Evolutionary conservation across 2,113 vertebrate genomes (phyloP).

Genomic region (Chascanopsetta lugubris): DNA sequence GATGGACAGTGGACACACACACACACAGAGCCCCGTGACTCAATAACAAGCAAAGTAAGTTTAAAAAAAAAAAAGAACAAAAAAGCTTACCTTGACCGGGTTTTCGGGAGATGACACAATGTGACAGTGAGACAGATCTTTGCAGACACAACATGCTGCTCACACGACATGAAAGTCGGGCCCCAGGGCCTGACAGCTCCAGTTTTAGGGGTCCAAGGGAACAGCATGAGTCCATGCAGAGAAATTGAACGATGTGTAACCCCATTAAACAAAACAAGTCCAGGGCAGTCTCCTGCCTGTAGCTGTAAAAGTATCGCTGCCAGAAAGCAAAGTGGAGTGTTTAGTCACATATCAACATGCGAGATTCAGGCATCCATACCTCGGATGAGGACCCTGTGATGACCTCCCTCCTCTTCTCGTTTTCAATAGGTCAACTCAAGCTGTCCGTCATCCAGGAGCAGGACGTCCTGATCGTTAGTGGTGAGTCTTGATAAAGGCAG

Average conservation of each 20-base stretch:
- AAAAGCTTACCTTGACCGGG: neutral
- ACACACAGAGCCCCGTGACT: neutral
- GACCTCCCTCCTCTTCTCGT: constrained; percentile 1
- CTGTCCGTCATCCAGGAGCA: constrained; percentile 67
- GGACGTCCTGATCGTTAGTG: constrained; percentile 64
- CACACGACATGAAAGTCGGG: neutral
- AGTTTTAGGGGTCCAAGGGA: neutral
- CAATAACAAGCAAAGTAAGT: neutral
- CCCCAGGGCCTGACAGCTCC: neutral
- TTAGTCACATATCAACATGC: neutral
- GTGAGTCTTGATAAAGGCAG: constrained; percentile 59
- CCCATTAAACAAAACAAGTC: neutral
- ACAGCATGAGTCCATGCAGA: neutral
- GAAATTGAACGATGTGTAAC: neutral
- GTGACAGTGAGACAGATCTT: constrained; percentile 1
- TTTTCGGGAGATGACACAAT: neutral
- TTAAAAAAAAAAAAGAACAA: neutral
- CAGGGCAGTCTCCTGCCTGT: neutral
- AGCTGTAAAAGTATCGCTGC: neutral
- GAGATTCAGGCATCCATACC: neutral
- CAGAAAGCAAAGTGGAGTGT: neutral
- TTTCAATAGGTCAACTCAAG: constrained; percentile 73
- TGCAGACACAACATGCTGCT: neutral
- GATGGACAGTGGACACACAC: constrained; percentile 15
- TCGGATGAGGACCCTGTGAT: neutral